Conservation (phyloP, 2,113 vertebrate genomes). For the Podarcis cretensis region DNA sequence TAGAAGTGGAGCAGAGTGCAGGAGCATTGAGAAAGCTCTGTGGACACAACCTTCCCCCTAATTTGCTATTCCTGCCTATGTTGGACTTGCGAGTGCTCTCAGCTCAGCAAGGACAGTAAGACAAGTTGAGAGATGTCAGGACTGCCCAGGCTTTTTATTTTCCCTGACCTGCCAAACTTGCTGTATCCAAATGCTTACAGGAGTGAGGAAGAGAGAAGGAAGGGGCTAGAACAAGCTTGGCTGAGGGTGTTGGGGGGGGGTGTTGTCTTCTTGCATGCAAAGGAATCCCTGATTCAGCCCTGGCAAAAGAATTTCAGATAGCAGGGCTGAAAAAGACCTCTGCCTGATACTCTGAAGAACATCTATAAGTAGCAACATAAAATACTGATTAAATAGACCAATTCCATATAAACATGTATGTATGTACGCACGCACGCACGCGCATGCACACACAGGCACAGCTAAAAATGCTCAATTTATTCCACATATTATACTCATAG, state of each 20-base stretch:
- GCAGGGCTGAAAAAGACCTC: not conserved
- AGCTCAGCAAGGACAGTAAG: not conserved
- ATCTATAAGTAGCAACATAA: not conserved
- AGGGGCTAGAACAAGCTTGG: not conserved
- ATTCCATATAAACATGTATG: no score
- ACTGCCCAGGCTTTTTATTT: not conserved
- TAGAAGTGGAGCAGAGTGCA: not conserved
- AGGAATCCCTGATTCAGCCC: not conserved
- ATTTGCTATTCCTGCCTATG: not conserved
- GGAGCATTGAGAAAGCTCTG: not conserved
- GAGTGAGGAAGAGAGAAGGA: not conserved
- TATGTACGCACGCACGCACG: fast-evolving
- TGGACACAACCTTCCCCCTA: not conserved
- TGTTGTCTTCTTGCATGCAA: not conserved
- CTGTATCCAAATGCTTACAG: not conserved
- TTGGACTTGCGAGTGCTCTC: not conserved
- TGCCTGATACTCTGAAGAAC: not conserved
- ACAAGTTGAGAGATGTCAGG: not conserved
- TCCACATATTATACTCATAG: not conserved
- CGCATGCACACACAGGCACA: no score
- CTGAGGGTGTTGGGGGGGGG: no score
- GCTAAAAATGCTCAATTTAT: not conserved
- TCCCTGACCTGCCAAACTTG: not conserved
- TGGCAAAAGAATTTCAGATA: not conserved
- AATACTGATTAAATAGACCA: not conserved